Evolutionary conservation across 2,888 invertebrate genomes (phyloP).

Genomic region (Stenodema calcarata): DNA sequence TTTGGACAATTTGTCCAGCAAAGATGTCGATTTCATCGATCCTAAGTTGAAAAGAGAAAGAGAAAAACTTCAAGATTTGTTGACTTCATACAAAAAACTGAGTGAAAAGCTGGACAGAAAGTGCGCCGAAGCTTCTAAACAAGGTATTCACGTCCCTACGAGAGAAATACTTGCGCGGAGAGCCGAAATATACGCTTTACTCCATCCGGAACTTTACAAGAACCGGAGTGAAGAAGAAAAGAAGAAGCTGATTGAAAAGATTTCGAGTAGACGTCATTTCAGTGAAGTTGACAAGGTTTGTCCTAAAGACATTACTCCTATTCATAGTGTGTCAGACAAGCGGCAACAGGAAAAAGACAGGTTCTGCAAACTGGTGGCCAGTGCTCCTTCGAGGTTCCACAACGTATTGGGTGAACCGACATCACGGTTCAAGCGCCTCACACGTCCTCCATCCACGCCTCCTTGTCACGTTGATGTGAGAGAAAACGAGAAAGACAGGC

Average conservation of each 20-base stretch:
- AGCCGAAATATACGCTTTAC: constrained; percentile 53
- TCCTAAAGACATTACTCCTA: constrained; percentile 31
- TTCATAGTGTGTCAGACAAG: constrained; percentile 25
- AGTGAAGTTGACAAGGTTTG: constrained; percentile 27
- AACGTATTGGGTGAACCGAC: constrained; percentile 36
- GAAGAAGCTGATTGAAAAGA: constrained; percentile 45
- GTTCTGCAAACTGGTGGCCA: constrained; percentile 50
- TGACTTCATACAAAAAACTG: constrained; percentile 52
- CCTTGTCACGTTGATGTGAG: constrained; percentile 34
- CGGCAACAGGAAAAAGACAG: constrained; percentile 54
- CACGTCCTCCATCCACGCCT: constrained; percentile 11
- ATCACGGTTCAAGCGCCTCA: neutral
- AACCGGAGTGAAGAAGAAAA: constrained; percentile 52
- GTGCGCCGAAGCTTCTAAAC: constrained; percentile 29
- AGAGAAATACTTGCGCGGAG: constrained; percentile 27
- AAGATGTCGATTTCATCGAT: constrained; percentile 40
- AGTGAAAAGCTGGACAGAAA: constrained; percentile 47
- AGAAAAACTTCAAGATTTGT: constrained; percentile 47
- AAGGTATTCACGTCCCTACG: constrained; percentile 15
- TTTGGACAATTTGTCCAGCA: constrained; percentile 33
- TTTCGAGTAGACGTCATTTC: constrained; percentile 39
- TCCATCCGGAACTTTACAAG: constrained; percentile 52
- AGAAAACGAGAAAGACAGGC: constrained; percentile 53
- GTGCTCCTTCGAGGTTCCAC: constrained; percentile 51
- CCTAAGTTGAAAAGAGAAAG: constrained; percentile 51